Percentiles rank a stretch among this genome's conserved stretches.
These are phyloP conservation scores for Syndactyla subalaris DNA, from an alignment of 2,797 vertebrate genomes.

Conservation along the genomic window DNA sequence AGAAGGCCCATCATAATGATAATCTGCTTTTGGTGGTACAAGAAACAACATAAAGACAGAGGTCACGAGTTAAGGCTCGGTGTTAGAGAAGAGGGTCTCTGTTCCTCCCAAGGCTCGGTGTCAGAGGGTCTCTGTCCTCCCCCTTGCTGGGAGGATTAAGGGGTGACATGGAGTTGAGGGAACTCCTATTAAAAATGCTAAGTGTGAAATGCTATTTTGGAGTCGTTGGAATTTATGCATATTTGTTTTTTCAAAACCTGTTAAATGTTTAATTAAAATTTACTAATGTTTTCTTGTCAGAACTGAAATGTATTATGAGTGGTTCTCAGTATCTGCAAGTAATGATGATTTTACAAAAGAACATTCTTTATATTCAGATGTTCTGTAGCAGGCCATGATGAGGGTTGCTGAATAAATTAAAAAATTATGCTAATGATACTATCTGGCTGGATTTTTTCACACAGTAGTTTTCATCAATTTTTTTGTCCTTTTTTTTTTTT, in stretches of 20 bases:
- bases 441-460: not conserved
- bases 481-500: not conserved
- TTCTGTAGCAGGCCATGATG: not conserved
- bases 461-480: not conserved
- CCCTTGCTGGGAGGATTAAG: not conserved
- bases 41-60: not conserved
- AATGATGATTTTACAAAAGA: not conserved
- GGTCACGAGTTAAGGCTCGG: not conserved
- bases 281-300: not conserved
- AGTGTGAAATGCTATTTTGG: not conserved
- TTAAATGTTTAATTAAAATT: conserved; percentile 2
- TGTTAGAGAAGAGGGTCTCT: not conserved
- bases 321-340: not conserved
- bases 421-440: not conserved
- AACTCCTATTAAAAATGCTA: not conserved
- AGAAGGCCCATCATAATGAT: rapidly evolving
- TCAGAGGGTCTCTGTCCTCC: not conserved
- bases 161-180: rapidly evolving
- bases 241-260: not conserved
- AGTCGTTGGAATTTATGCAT: not conserved
- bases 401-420: not conserved
- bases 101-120: rapidly evolving
- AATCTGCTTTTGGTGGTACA: not conserved
- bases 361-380: not conserved
- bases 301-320: not conserved